Base-by-base conservation (phyloP, 2,113 vertebrate species). In the Dromiciops gliroides region DNA sequence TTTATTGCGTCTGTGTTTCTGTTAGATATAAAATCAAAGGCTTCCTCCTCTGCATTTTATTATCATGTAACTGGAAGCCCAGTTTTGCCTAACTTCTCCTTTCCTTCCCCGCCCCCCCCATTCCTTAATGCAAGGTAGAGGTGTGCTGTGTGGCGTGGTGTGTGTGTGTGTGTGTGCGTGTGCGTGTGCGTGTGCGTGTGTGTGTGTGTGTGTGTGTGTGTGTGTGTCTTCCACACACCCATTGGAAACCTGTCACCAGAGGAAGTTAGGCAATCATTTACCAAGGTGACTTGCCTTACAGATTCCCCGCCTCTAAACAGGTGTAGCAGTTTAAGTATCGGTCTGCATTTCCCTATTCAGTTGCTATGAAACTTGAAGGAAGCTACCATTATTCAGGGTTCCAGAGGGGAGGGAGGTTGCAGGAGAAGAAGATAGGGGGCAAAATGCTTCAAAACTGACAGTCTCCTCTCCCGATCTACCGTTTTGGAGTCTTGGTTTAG, bases 361-460 rank as follows among this genome's bases (percentile, higher is more conserved):
- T 99, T 98, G 97, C 98, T 95, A 98, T 97, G 97, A 98, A 96
- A 96, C 96, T 96, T 94, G 8, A 31, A 44, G 98, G 99, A 97
- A 97, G 95, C 96, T 98, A 98, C 99, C 99, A 99, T 97, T 97
- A 49, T 5, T 90, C 44, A 0, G 0, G 48, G 93, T 49, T 95
- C 60, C 90, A 49, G 19, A 94, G 94, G 96, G 94, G 94, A 94
- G 95, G 89, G 47, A 48, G 53, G 10, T 31, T 14, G 0, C 50
- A 31, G n/a, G 53, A 89, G 48, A 48, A 56, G 75, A 49, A 44
- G 44, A 24, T 51, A 25, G 22, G 47, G 90, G 37, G 53, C 10
- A 3, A 52, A 25, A 51, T 90, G 48, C 50, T 37, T 11, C n/a
- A 44, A 92, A 47, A 88, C 44, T 12, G 90, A 90, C 52, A 2